A percentile compares a stretch with the other conserved stretches of the same genome.
These are phyloP conservation scores for Sinentomon sp. DNA, from an alignment of 2,888 invertebrate genomes.

Conservation along the genomic window DNA sequence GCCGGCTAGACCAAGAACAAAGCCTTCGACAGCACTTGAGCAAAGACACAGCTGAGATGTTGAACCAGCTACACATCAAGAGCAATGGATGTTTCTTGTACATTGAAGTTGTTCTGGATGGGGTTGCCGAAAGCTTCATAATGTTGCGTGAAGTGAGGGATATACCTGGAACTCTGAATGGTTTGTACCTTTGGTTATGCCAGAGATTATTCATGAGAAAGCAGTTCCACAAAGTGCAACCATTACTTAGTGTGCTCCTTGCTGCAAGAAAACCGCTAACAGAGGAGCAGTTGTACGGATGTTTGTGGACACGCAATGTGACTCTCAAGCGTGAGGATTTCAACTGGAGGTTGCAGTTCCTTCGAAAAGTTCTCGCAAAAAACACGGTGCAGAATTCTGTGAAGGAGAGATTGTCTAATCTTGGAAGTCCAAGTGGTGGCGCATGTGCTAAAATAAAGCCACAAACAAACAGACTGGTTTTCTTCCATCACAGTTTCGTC, in stretches of 20 bases:
- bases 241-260: constrained; percentile 56
- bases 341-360: constrained; percentile 40
- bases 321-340: constrained; percentile 53
- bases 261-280: constrained; percentile 63
- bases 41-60: constrained; percentile 68
- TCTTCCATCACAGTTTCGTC: constrained; percentile 84
- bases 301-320: constrained; percentile 49
- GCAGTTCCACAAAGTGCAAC: constrained; percentile 59
- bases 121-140: constrained; percentile 76
- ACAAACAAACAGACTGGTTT: too few species aligned
- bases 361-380: constrained; percentile 33
- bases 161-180: constrained; percentile 83
- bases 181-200: constrained; percentile 78
- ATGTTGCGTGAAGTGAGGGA: constrained; percentile 68
- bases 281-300: constrained; percentile 48
- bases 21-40: constrained; percentile 64
- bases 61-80: constrained; percentile 83
- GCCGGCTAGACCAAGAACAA: constrained; percentile 65
- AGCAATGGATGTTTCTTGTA: constrained; percentile 79
- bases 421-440: constrained; percentile 12
- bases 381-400: constrained; percentile 12
- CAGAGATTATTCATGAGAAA: constrained; percentile 71
- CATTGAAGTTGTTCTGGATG: constrained; percentile 62
- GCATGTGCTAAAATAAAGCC: constrained; percentile 17
- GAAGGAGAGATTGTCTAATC: too few species aligned